phyloP scores from a whole-genome alignment of 2,888 invertebrate genomes.

The Megastigmus dorsalis region DNA sequence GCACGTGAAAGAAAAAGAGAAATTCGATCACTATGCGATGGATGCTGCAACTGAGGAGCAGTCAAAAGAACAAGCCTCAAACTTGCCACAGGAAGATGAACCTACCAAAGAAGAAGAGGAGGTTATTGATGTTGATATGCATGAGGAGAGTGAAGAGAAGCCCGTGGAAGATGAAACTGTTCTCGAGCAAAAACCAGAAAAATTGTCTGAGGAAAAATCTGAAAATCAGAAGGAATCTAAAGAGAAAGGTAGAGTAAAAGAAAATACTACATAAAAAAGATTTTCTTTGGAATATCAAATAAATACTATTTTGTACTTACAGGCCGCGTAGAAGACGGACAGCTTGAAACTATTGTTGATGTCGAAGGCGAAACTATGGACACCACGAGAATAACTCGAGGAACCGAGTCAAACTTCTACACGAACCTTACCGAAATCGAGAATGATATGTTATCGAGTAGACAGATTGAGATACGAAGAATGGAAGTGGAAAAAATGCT shows the following conservation, averaged over 20 bases:
- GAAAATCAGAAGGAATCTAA: conserved; percentile 65
- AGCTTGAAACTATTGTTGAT: conserved; percentile 77
- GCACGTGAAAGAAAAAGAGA: conserved; percentile 88
- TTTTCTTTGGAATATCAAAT: too few species aligned
- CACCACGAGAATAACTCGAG: conserved; percentile 82
- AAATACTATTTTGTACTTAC: not conserved
- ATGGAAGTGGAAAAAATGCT: conserved; percentile 67
- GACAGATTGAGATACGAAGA: conserved; percentile 59
- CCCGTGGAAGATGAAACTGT: conserved; percentile 76
- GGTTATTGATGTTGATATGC: conserved; percentile 59
- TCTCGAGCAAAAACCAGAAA: conserved; percentile 74
- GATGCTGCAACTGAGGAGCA: conserved; percentile 91
- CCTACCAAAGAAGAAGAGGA: conserved; percentile 74
- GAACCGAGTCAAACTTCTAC: conserved; percentile 85
- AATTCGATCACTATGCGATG: conserved; percentile 83
- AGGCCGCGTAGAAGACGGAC: conserved; percentile 70
- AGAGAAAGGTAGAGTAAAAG: conserved; percentile 73
- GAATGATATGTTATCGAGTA: conserved; percentile 13
- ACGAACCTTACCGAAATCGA: conserved; percentile 75
- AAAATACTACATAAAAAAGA: conserved; percentile 52
- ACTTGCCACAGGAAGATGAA: conserved; percentile 79
- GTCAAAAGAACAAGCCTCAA: conserved; percentile 81
- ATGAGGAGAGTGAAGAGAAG: conserved; percentile 73
- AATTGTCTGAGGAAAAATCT: conserved; percentile 70
- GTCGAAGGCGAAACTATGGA: conserved; percentile 85